A percentile compares a stretch with the other conserved stretches of the same genome.
Evolutionary conservation across 2,797 vertebrate species (phyloP).

Genomic region (Sebastes oblongus): DNA sequence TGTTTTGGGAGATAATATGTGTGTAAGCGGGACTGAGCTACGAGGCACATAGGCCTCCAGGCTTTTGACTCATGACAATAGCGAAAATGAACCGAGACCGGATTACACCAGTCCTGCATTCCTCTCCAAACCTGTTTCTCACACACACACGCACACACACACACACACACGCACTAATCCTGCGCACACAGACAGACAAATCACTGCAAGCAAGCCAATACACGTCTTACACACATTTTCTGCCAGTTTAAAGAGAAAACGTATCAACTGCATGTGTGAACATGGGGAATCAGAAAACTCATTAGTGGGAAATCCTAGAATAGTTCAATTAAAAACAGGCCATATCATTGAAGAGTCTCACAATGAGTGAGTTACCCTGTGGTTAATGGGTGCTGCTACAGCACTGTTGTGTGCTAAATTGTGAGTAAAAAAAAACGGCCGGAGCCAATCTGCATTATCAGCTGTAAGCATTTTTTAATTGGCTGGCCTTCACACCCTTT

Average conservation of each 20-base stretch:
- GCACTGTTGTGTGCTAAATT: background rate
- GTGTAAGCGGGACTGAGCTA: constrained; percentile 47
- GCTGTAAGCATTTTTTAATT: background rate
- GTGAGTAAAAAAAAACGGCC: background rate
- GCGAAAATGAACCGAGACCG: constrained; percentile 71
- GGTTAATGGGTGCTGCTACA: background rate
- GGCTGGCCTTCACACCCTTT: background rate
- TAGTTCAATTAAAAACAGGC: constrained; percentile 2
- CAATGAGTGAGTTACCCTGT: background rate
- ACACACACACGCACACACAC: background rate
- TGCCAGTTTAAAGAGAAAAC: constrained; percentile 4
- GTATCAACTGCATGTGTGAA: background rate
- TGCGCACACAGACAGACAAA: constrained; percentile 42
- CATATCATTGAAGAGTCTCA: background rate
- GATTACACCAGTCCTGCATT: constrained; percentile 79
- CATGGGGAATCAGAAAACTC: constrained; percentile 9
- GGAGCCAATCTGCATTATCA: background rate
- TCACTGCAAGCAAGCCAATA: constrained; percentile 61
- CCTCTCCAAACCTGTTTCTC: constrained; percentile 77
- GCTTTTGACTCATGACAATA: constrained; percentile 75
- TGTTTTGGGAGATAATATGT: constrained; percentile 41
- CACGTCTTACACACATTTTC: constrained; percentile 51
- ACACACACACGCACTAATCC: constrained; percentile 52
- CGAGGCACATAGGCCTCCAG: constrained; percentile 49
- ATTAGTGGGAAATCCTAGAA: constrained; percentile 8